Percentiles rank a stretch among this genome's conserved stretches.
Conservation (phyloP, 2,113 vertebrate genomes). For the Noctilio leporinus region DNA sequence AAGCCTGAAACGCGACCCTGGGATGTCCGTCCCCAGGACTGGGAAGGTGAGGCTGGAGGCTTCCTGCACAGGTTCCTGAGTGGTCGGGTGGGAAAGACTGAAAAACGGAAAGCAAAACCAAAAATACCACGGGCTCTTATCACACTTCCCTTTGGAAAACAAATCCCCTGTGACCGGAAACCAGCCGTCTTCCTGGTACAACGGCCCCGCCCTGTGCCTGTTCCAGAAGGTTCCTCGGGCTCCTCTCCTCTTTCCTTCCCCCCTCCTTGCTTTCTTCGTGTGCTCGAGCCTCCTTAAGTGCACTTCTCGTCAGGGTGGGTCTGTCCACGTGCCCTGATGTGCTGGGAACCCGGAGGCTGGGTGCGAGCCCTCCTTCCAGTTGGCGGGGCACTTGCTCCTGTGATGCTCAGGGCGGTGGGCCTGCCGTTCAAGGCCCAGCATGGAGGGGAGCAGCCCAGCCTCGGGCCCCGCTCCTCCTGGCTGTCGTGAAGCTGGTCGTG, state of each 20-base stretch:
- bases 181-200: accelerated
- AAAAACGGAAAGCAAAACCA: neutral
- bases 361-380: neutral
- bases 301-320: neutral
- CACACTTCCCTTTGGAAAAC: neutral
- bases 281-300: neutral
- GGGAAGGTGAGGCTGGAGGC: neutral
- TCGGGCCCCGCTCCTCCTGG: neutral
- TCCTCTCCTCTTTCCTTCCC: too few relatives aligned
- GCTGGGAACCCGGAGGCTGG: accelerated
- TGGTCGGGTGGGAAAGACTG: accelerated
- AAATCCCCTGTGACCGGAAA: neutral
- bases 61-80: neutral
- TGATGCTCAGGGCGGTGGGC: accelerated
- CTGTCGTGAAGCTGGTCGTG: too few relatives aligned
- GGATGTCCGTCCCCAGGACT: accelerated
- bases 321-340: accelerated
- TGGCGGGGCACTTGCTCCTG: neutral
- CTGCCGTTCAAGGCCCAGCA: accelerated
- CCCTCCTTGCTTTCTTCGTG: neutral
- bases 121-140: neutral
- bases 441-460: neutral
- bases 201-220: neutral
- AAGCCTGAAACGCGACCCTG: neutral
- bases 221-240: neutral